Evolutionary conservation across 2,888 invertebrate species (phyloP), one percentile per base, ranked within the genome.

Genomic region (Matsumyia berberina): DNA sequence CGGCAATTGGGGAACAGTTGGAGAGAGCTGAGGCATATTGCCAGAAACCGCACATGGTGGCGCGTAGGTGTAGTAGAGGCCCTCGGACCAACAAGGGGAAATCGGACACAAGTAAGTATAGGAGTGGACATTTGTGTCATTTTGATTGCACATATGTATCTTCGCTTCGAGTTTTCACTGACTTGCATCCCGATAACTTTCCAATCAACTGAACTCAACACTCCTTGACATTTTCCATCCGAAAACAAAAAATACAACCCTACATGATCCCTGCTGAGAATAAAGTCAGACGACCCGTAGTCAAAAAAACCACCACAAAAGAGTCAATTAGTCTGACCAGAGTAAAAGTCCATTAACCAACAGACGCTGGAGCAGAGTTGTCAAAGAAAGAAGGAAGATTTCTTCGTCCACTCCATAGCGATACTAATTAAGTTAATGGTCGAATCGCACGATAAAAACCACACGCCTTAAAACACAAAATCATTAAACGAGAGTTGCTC

Each of bases 351-450:
- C 44, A 55, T 69, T 69, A 33, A 55, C 67, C 12, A 29, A n/a
- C 11, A 29, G 6, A 29, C n/a, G 5, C 0, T 66, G 39, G 7
- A 51, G 11, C 9, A n/a, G 2, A 35, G 8, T 12, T 37, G 37
- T 12, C 24, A 11, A n/a, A n/a, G 24, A 37, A 66, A 55, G 42
- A 15, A 51, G 12, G 0, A 64, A 24, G 33, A 11, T n/a, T 31
- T 8, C 5, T 24, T 15, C 37, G 51, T 39, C 66, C 29, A 12
- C 6, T 55, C 9, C 42, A 33, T 19, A 33, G n/a, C 15, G 42
- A 69, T 69, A 69, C 42, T 55, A 69, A 69, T 69, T 69, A 69
- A 72, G 39, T 58, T 70, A 72, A 72, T 72, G 70, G 70, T 39
- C 58, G 49, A 49, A 37, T 17, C 15, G 37, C 57, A 58, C 58